Evolutionary conservation across 2,797 vertebrate genomes (phyloP).

Genomic region (Orientallactaga sibirica): DNA sequence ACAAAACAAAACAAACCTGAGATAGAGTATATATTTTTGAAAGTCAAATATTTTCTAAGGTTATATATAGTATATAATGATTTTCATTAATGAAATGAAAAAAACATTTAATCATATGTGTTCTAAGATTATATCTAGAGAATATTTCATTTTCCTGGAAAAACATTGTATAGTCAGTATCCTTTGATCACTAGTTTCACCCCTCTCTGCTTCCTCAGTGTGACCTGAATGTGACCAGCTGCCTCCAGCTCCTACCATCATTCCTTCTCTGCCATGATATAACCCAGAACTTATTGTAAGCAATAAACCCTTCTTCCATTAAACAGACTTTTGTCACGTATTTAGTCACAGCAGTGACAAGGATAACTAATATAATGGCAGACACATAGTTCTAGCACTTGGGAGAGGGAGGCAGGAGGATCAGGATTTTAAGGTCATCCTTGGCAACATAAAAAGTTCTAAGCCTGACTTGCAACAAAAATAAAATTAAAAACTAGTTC

Average conservation of each 20-base stretch:
- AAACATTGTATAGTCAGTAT: constrained; percentile 21
- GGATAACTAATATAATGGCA: background rate
- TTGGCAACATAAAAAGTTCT: background rate
- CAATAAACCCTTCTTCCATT: too few species aligned
- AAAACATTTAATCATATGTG: constrained; percentile 19
- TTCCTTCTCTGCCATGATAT: too few species aligned
- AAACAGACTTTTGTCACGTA: too few species aligned
- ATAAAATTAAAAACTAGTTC: background rate
- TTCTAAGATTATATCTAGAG: constrained; percentile 24
- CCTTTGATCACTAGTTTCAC: background rate
- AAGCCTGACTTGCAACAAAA: background rate
- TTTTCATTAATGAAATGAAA: constrained; percentile 16
- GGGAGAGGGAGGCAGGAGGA: background rate
- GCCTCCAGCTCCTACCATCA: too few species aligned
- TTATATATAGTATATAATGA: constrained; percentile 8
- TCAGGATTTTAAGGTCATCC: background rate
- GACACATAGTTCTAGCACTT: background rate
- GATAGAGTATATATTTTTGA: background rate
- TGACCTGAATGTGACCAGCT: too few species aligned
- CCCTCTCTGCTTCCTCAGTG: too few species aligned
- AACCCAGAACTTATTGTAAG: too few species aligned
- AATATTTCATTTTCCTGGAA: constrained; percentile 41
- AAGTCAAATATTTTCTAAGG: constrained; percentile 31
- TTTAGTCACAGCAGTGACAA: too few species aligned
- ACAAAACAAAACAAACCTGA: background rate